These are phyloP conservation scores for Jacana jacana DNA, from an alignment of 2,113 vertebrate genomes.

Conservation along the genomic window DNA sequence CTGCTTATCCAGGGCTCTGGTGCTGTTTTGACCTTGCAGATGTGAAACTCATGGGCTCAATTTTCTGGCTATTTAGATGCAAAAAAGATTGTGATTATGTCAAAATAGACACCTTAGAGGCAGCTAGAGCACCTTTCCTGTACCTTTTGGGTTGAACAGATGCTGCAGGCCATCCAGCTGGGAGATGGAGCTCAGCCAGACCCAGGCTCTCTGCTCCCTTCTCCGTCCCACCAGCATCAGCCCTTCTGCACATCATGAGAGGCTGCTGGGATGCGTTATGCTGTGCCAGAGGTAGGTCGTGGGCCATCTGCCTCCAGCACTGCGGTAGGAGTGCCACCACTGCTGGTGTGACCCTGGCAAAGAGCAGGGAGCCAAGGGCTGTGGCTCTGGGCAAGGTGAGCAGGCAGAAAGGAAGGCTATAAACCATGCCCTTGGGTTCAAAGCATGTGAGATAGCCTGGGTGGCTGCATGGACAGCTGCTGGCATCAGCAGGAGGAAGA, in stretches of 20 bases:
- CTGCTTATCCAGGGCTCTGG: accelerated
- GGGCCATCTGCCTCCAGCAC: background rate
- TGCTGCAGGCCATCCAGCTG: background rate
- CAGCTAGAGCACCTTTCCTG: background rate
- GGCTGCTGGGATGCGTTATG: background rate
- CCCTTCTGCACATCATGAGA: accelerated
- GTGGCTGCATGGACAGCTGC: background rate
- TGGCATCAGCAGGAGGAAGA: background rate
- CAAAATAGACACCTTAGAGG: background rate
- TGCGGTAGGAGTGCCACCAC: accelerated
- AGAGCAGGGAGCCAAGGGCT: background rate
- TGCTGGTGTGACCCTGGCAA: background rate
- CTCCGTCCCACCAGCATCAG: background rate
- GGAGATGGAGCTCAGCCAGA: background rate
- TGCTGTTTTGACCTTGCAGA: background rate
- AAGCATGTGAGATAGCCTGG: background rate
- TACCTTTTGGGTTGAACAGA: background rate
- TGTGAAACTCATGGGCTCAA: background rate
- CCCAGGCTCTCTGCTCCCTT: background rate
- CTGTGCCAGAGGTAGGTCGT: background rate
- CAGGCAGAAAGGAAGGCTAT: background rate
- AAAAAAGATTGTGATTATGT: background rate
- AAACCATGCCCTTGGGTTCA: background rate
- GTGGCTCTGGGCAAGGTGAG: background rate
- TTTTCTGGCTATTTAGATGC: background rate